Evolutionary conservation across 2,797 vertebrate species (phyloP).

Genomic region (Oryzias sinensis): DNA sequence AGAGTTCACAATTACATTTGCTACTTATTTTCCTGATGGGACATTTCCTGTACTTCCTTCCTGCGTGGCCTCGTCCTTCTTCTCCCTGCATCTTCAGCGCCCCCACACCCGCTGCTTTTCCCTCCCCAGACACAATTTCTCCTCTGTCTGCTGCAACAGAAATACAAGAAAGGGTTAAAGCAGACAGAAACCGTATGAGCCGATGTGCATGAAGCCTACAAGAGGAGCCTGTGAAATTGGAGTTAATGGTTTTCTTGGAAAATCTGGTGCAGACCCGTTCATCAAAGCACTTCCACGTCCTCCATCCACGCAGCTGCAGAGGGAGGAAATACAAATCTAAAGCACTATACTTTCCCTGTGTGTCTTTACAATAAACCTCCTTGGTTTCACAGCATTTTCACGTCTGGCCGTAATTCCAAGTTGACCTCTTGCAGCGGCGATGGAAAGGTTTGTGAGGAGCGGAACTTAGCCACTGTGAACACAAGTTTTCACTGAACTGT

Average conservation of each 20-base stretch:
- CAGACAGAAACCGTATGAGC: not conserved
- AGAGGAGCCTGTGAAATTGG: slow-evolving; percentile 1
- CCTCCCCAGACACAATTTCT: slow-evolving; percentile 1
- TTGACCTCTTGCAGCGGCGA: slow-evolving; percentile 28
- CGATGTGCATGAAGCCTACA: not conserved
- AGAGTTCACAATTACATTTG: slow-evolving; percentile 63
- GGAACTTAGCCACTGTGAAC: slow-evolving; percentile 93
- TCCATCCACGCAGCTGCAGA: not conserved
- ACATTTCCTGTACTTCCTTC: slow-evolving; percentile 77
- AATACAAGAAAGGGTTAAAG: not conserved
- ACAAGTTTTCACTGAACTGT: slow-evolving; percentile 79
- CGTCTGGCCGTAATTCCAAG: slow-evolving; percentile 2
- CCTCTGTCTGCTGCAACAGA: slow-evolving; percentile 16
- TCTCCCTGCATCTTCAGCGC: not conserved
- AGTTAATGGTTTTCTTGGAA: not conserved
- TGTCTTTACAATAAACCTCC: not conserved
- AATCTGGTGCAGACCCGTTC: not conserved
- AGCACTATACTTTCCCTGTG: not conserved
- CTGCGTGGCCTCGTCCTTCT: slow-evolving; percentile 46
- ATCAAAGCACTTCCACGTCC: too few species aligned
- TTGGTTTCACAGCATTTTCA: slow-evolving; percentile 1
- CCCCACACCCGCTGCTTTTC: too few species aligned
- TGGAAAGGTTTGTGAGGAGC: slow-evolving; percentile 75
- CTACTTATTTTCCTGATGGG: slow-evolving; percentile 67
- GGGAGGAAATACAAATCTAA: not conserved